A percentile compares a stretch with the other conserved stretches of the same genome.
Conservation (phyloP, 2,888 invertebrate species). For the Lydus trimaculatus region DNA sequence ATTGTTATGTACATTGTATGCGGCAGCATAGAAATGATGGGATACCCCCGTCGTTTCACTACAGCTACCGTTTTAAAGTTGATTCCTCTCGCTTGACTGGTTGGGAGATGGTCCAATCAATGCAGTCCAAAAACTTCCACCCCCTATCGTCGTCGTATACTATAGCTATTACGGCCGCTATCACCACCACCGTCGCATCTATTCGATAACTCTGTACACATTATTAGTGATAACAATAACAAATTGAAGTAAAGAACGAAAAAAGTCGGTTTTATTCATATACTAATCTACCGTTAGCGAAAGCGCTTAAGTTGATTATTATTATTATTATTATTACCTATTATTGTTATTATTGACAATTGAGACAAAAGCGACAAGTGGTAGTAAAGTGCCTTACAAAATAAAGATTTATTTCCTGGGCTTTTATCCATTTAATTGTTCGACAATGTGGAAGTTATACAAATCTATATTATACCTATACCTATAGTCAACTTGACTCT, state of each 20-base stretch:
- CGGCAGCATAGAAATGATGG: constrained; percentile 17
- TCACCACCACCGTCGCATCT: no score
- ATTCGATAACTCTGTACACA: no score
- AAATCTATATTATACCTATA: no score
- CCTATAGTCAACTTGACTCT: constrained; percentile 19
- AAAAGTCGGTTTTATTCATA: no score
- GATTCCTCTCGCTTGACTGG: constrained; percentile 62
- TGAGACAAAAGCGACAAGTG: constrained; percentile 28
- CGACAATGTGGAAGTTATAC: constrained; percentile 46
- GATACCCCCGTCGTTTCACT: constrained; percentile 38
- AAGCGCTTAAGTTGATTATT: no score
- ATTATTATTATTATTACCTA: not conserved
- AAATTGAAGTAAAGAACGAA: no score
- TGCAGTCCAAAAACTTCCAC: constrained; percentile 54
- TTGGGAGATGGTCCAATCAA: constrained; percentile 61
- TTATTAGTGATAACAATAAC: no score
- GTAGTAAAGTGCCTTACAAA: constrained; percentile 25
- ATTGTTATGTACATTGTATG: constrained; percentile 23
- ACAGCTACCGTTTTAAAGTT: constrained; percentile 57
- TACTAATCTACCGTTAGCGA: no score
- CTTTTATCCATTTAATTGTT: constrained; percentile 38
- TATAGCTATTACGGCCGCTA: not conserved
- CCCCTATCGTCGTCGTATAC: constrained; percentile 29
- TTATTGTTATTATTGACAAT: no score
- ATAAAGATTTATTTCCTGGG: constrained; percentile 28